Conservation (phyloP, 2,888 invertebrate genomes). For the Ramazzottius varieornatus region DNA sequence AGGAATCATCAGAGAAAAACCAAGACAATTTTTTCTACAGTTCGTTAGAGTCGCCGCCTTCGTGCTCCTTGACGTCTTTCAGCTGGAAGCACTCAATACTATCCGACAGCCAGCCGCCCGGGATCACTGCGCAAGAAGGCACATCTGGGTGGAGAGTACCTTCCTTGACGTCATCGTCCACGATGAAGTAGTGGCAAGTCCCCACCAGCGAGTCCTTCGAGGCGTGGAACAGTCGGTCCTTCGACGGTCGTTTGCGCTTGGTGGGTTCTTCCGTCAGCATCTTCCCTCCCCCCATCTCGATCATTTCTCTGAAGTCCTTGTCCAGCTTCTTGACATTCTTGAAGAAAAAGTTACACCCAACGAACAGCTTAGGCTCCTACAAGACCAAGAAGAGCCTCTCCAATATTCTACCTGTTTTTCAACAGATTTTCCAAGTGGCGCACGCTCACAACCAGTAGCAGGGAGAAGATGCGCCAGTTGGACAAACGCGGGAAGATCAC, state of each 20-base stretch:
- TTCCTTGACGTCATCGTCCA: background rate
- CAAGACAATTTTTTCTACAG: too few relatives aligned
- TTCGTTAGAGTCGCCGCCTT: background rate
- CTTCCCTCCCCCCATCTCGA: background rate
- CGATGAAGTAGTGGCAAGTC: background rate
- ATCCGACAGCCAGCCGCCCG: background rate
- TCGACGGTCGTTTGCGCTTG: background rate
- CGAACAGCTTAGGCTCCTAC: background rate
- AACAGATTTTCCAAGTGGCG: too few relatives aligned
- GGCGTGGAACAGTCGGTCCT: background rate
- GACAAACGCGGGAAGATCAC: too few relatives aligned
- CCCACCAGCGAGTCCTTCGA: background rate
- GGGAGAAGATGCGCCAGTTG: too few relatives aligned
- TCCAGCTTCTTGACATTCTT: background rate
- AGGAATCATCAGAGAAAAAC: too few relatives aligned
- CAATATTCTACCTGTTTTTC: too few relatives aligned
- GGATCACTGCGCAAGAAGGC: background rate
- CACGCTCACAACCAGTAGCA: too few relatives aligned
- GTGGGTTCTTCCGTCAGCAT: background rate
- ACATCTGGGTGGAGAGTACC: too few relatives aligned
- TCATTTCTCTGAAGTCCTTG: background rate
- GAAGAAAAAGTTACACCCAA: background rate
- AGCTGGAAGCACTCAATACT: background rate
- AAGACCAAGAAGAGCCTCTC: background rate
- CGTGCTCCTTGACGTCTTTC: background rate